phyloP scores from a whole-genome alignment of 2,888 invertebrate genomes.

The Ophraella communa region DNA sequence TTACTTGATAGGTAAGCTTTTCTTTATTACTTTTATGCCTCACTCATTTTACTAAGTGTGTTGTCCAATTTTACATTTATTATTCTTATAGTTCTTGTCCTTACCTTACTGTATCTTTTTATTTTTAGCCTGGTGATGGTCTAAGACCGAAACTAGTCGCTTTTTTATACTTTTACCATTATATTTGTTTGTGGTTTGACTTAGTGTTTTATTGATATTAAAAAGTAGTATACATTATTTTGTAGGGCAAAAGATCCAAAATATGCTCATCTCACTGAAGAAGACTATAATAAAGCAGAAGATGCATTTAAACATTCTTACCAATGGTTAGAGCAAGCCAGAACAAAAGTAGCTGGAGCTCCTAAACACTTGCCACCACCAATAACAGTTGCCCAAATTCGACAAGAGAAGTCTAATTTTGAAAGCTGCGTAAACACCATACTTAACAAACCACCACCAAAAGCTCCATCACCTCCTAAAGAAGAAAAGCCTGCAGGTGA shows the following conservation, averaged over 20 bases:
- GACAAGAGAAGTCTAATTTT: slow-evolving; percentile 77
- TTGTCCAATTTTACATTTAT: neutral
- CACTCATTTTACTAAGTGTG: no score
- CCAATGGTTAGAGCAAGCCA: slow-evolving; percentile 83
- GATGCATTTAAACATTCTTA: slow-evolving; percentile 74
- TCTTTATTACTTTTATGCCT: no score
- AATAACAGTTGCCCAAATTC: slow-evolving; percentile 79
- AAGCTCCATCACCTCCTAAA: slow-evolving; percentile 70
- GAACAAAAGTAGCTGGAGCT: slow-evolving; percentile 69
- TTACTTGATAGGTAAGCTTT: no score
- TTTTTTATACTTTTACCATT: no score
- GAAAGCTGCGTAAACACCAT: slow-evolving; percentile 72
- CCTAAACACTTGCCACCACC: slow-evolving; percentile 77
- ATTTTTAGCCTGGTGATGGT: no score
- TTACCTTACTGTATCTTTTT: no score
- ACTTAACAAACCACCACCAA: slow-evolving; percentile 90
- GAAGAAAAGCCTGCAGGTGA: slow-evolving; percentile 49
- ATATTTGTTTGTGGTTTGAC: no score
- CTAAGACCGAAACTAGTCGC: no score
- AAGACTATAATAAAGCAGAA: slow-evolving; percentile 79
- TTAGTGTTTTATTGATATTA: no score
- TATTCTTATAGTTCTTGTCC: no score
- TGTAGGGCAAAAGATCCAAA: slow-evolving; percentile 71
- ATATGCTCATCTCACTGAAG: slow-evolving; percentile 80
- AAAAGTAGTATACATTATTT: no score